A percentile compares a stretch with the other conserved stretches of the same genome.
phyloP scores from a whole-genome alignment of 2,113 vertebrate species.

The Scalopus aquaticus region DNA sequence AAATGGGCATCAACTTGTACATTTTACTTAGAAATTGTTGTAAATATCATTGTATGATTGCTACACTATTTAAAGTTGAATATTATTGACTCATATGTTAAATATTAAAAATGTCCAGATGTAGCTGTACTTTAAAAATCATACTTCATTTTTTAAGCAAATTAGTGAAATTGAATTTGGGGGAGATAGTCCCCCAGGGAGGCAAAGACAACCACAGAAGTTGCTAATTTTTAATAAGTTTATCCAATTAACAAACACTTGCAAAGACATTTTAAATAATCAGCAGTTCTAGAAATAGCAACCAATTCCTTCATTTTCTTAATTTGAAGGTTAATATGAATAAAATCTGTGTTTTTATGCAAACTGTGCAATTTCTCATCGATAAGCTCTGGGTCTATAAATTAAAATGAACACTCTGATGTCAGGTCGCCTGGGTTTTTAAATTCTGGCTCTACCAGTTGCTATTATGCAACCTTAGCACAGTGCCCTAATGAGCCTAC shows the following conservation, averaged over 20 bases:
- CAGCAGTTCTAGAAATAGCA: neutral
- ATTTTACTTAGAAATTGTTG: neutral
- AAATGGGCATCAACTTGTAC: neutral
- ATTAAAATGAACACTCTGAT: neutral
- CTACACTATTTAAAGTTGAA: neutral
- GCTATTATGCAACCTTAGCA: neutral
- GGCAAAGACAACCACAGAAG: neutral
- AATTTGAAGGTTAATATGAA: neutral
- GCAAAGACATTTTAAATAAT: neutral
- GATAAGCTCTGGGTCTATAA: neutral
- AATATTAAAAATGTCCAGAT: neutral
- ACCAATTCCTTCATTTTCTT: neutral
- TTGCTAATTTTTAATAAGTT: neutral
- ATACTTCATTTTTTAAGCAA: neutral
- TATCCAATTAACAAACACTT: neutral
- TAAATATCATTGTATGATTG: neutral
- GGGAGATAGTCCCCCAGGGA: neutral
- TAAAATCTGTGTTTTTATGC: neutral
- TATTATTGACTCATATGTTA: neutral
- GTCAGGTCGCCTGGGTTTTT: neutral
- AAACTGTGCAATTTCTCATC: neutral
- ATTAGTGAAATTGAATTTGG: neutral
- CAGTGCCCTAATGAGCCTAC: neutral
- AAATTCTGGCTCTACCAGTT: neutral
- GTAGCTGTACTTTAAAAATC: neutral